Evolutionary conservation across 1,140 invertebrate species (phyloP).

Genomic region (Dreissena polymorpha): DNA sequence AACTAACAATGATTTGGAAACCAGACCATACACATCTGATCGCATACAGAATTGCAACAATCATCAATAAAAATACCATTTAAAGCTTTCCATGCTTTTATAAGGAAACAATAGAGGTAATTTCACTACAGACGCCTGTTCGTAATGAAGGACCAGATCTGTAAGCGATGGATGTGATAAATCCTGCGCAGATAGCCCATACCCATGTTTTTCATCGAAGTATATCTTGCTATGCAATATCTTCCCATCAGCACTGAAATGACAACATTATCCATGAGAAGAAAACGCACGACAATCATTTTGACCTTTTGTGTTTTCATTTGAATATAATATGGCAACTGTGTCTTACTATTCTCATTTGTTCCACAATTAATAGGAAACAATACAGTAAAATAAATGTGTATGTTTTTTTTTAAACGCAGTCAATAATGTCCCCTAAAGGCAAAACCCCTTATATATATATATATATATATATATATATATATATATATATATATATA

Average conservation of each 20-base stretch:
- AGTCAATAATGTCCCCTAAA: background rate
- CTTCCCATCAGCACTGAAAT: constrained; percentile 86
- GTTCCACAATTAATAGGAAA: no score
- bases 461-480: no score
- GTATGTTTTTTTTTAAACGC: background rate
- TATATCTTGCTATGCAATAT: constrained; percentile 96
- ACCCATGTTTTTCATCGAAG: constrained; percentile 87
- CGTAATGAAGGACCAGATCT: constrained; percentile 94
- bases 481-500: no score
- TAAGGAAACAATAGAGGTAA: constrained; percentile 89
- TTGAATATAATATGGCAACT: background rate
- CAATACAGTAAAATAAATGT: background rate
- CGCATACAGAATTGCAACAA: no score
- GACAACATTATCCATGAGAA: constrained; percentile 47
- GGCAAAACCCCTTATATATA: no score
- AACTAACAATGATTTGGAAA: no score
- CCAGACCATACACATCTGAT: no score
- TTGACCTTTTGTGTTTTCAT: background rate
- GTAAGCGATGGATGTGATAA: constrained; percentile 92
- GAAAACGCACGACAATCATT: background rate
- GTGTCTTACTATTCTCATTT: background rate
- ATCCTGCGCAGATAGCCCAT: constrained; percentile 95
- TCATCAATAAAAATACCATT: constrained; percentile 24
- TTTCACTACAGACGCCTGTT: constrained; percentile 91
- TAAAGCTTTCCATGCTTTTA: constrained; percentile 2